These are phyloP conservation scores for Myotis myotis DNA, from an alignment of 2,797 vertebrate genomes.

Conservation along the genomic window DNA sequence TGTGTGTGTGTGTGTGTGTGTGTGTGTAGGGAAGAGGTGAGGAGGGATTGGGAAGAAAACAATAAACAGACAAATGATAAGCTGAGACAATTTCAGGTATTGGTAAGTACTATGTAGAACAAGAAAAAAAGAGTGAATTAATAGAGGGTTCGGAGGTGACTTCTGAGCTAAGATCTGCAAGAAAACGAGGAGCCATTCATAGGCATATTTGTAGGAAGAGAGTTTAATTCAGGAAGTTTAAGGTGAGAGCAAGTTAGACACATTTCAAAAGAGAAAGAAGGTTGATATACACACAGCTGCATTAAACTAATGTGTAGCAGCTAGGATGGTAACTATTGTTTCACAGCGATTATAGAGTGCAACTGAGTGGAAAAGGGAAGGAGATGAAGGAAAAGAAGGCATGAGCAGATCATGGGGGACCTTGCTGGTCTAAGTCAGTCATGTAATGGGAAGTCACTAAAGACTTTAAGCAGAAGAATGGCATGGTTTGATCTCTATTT, in stretches of 20 bases:
- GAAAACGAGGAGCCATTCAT: neutral
- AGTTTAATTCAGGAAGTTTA: neutral
- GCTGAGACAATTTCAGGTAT: neutral
- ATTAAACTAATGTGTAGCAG: neutral
- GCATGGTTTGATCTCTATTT: neutral
- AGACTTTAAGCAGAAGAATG: neutral
- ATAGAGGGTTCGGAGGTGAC: neutral
- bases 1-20: neutral
- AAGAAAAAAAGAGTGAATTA: neutral
- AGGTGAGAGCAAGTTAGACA: neutral
- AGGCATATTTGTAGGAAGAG: neutral
- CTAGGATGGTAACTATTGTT: neutral
- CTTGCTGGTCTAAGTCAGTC: neutral
- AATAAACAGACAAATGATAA: neutral
- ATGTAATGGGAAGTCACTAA: neutral
- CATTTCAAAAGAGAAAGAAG: neutral
- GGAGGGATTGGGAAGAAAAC: neutral
- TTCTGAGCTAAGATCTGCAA: neutral
- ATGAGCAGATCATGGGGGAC: neutral
- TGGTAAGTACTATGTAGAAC: neutral
- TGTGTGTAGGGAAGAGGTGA: neutral
- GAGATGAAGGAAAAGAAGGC: neutral
- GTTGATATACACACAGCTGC: neutral
- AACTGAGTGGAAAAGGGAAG: neutral
- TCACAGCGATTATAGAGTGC: no score